Evolutionary conservation across 2,888 invertebrate genomes (phyloP).

Genomic region (Muschampia plurimacula): DNA sequence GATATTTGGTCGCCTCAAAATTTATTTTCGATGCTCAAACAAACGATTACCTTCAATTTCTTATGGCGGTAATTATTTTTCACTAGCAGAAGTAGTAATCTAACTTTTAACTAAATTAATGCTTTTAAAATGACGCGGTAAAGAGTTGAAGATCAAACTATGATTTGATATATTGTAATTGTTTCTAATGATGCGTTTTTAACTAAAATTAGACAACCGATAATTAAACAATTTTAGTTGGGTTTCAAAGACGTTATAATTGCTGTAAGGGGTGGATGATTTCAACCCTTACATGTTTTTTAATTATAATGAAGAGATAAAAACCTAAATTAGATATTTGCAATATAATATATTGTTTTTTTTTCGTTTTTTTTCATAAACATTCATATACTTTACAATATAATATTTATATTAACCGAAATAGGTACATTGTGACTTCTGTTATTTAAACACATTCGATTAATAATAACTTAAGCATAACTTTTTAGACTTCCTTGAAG

Average conservation of each 20-base stretch:
- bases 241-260: slow-evolving; percentile 58
- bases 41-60: slow-evolving; percentile 11
- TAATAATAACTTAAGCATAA: neutral
- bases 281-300: slow-evolving; percentile 37
- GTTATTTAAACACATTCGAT: too few species aligned
- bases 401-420: too few species aligned
- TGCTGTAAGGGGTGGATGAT: slow-evolving; percentile 45
- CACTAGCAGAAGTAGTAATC: slow-evolving; percentile 63
- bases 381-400: too few species aligned
- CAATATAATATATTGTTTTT: too few species aligned
- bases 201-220: slow-evolving; percentile 74
- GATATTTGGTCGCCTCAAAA: slow-evolving; percentile 14
- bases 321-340: neutral
- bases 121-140: slow-evolving; percentile 62
- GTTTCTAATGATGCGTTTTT: slow-evolving; percentile 79
- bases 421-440: too few species aligned
- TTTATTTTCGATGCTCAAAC: neutral
- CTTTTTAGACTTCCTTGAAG: neutral
- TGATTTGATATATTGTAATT: slow-evolving; percentile 66
- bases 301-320: neutral
- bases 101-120: slow-evolving; percentile 78
- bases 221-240: slow-evolving; percentile 71
- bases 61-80: slow-evolving; percentile 35
- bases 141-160: slow-evolving; percentile 58
- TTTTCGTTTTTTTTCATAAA: too few species aligned